These are phyloP conservation scores for Euleptes europaea DNA, from an alignment of 2,113 vertebrate species.

Conservation along the genomic window DNA sequence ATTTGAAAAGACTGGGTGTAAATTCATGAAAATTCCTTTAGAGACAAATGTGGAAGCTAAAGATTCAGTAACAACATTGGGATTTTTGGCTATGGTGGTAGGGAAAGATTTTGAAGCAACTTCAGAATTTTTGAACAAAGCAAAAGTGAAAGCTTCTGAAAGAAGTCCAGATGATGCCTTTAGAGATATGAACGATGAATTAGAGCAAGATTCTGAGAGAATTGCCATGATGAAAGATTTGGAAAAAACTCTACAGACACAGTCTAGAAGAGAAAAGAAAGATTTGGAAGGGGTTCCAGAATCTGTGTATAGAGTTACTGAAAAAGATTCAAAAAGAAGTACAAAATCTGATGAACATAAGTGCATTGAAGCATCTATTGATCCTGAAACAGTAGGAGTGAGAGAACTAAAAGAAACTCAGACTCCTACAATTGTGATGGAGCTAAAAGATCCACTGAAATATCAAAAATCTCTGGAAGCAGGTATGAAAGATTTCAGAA, in stretches of 20 bases:
- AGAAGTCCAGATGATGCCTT: conserved; percentile 13
- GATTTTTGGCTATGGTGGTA: conserved; percentile 29
- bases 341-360: neutral
- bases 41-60: conserved; percentile 8
- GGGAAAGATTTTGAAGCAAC: conserved; percentile 40
- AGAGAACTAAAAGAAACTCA: conserved; percentile 1
- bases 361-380: neutral
- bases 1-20: neutral
- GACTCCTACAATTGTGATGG: neutral
- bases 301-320: neutral
- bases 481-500: neutral
- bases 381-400: neutral
- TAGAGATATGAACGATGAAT: neutral
- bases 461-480: neutral
- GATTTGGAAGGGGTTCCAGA: neutral
- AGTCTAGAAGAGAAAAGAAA: neutral
- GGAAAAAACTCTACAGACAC: neutral
- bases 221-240: neutral
- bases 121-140: neutral
- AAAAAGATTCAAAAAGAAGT: conserved; percentile 1
- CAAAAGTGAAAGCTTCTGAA: conserved; percentile 52
- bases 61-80: neutral
- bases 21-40: neutral
- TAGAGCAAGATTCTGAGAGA: neutral
- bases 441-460: neutral